Conservation (phyloP, 2,113 vertebrate species). For the Labeo catla region DNA sequence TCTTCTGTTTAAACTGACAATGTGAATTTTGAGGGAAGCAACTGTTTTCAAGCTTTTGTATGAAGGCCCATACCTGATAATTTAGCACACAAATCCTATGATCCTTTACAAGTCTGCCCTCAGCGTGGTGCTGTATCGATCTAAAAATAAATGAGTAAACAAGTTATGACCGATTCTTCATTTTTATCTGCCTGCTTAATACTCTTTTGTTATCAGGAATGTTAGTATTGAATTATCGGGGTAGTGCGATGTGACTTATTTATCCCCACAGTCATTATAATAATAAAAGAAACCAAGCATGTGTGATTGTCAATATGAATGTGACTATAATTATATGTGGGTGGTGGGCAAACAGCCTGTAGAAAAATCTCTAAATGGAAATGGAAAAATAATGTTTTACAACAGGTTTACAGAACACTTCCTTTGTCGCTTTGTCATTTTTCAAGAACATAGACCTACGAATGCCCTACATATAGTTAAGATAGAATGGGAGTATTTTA, state of each 20-base stretch:
- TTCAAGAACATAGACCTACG: not conserved
- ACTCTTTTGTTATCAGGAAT: not conserved
- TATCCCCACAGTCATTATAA: not conserved
- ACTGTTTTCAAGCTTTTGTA: not conserved
- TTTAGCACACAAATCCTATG: not conserved
- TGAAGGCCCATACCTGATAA: not conserved
- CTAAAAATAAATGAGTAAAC: conserved; percentile 5
- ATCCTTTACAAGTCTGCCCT: not conserved
- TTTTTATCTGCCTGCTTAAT: not conserved
- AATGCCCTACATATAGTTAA: not conserved
- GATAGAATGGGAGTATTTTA: not conserved
- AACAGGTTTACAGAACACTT: not conserved
- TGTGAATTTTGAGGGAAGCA: conserved; percentile 6
- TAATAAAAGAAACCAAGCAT: conserved; percentile 3
- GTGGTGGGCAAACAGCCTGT: not conserved
- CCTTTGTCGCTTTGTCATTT: not conserved
- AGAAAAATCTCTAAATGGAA: not conserved
- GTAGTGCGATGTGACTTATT: not conserved
- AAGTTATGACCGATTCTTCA: not conserved
- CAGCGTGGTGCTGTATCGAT: conserved; percentile 4
- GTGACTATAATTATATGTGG: not conserved
- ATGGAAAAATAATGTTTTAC: not conserved
- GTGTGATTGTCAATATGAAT: not conserved
- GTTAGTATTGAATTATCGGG: not conserved
- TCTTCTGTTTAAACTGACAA: conserved; percentile 20